Evolutionary conservation across 2,888 invertebrate genomes (phyloP), one percentile per base, ranked within the genome.

Genomic region (Aphodius sticticus): DNA sequence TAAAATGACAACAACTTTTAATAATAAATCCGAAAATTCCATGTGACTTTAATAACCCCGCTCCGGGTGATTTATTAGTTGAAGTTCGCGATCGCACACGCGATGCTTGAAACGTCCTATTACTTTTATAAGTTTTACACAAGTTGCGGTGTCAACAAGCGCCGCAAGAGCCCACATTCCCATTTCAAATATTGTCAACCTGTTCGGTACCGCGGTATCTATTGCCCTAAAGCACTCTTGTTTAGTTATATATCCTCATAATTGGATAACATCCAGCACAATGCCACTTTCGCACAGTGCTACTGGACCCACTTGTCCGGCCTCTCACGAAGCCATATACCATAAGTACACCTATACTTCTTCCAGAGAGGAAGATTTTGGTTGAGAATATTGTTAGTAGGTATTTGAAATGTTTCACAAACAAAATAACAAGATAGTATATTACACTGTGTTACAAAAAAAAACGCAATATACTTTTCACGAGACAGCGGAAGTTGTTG

Each of bases 201-300:
- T 71, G 26, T 16, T 15, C 71, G 71, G 71, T 35, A 26, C n/a
- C 72, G 72, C 35, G n/a, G 72, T 72, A 72, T 74, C 36, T 74
- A 74, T 74, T 74, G 74, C 74, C 74, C 35, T 35, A 36, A 36
- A 74, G 74, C 36, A 37, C 74, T 37, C 74, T 74, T 74, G 74
- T 74, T 74, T 74, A 74, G 74, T 74, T 74, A 74, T 74, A 74
- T 74, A 74, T 74, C 74, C 26, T 37, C 74, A 74, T 74, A 74
- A 74, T 74, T 74, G 74, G 74, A 74, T n/a, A 36, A 74, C 26
- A 74, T 74, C 36, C 36, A 35, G 74, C 35, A 74, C 74, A 74
- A 74, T 74, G 74, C 26, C 37, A 74, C 74, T 74, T 74, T n/a
- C 74, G 74, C 16, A 36, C 74, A 74, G n/a, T 74, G 35, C 74